Percentiles rank a stretch among this genome's conserved stretches.
Conservation (phyloP, 2,888 invertebrate species). For the Drosophila birchii region DNA sequence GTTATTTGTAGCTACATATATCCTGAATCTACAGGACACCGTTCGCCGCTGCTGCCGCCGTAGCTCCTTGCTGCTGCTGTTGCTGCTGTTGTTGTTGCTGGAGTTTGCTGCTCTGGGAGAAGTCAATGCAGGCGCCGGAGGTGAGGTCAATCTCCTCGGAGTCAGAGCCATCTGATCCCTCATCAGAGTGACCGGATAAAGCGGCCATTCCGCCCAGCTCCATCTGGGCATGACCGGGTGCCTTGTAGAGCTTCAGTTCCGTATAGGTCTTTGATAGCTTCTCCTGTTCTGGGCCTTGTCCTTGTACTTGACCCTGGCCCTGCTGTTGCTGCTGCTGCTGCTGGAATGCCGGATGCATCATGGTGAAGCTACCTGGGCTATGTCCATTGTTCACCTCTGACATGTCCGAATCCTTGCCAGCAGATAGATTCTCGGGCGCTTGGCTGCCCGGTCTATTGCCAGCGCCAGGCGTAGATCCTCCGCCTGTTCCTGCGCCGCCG, state of each 20-base stretch:
- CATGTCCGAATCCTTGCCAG: conserved; percentile 57
- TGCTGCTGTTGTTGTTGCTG: conserved; percentile 40
- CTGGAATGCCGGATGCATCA: conserved; percentile 85
- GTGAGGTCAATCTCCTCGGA: conserved; percentile 85
- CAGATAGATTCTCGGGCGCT: conserved; percentile 82
- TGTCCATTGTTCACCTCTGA: conserved; percentile 54
- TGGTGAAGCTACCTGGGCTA: conserved; percentile 75
- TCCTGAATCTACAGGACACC: conserved; percentile 41
- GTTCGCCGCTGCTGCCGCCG: conserved; percentile 27
- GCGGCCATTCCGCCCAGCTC: conserved; percentile 72
- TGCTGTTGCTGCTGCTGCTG: conserved; percentile 65
- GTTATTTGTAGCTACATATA: conserved; percentile 2
- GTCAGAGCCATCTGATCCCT: conserved; percentile 83
- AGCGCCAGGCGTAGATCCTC: conserved; percentile 11
- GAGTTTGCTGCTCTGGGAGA: conserved; percentile 83
- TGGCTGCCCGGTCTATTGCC: conserved; percentile 54
- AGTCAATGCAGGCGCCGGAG: conserved; percentile 84
- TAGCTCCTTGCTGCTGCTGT: conserved; percentile 26
- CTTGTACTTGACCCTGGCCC: conserved; percentile 9
- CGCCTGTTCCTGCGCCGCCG: conserved; percentile 80
- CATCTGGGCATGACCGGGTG: conserved; percentile 60
- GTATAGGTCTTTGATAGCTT: conserved; percentile 83
- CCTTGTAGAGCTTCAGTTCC: conserved; percentile 84
- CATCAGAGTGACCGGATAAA: conserved; percentile 79
- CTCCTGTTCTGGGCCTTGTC: conserved; percentile 37